Evolutionary conservation across 2,113 vertebrate species (phyloP), one percentile per base, ranked within the genome.

Genomic region (Protomyctophum bolini): DNA sequence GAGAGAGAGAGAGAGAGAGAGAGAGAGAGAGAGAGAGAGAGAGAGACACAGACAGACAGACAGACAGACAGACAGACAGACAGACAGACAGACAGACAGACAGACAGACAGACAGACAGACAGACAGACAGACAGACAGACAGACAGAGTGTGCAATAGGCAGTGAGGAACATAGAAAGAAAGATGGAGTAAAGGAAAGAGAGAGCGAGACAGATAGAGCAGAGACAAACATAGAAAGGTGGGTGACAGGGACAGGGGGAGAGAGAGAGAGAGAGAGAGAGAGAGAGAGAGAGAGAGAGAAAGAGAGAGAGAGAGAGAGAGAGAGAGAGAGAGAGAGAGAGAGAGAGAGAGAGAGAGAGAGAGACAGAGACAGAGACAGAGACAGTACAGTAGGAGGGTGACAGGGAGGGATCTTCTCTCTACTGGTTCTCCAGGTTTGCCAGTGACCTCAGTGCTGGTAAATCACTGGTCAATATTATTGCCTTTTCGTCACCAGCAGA

Each of bases 21-120:
- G 45, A 64, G 14, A 62, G 71, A 21, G 12, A 33, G 7, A 75
- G 11, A 52, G 8, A 55, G 3, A 58, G 29, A 9, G 49, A 48
- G 29, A 76, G 28, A 62, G 50, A 50, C n/a, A 58, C 3, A 48
- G 33, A 14, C 14, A 7, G 21, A n/a, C 5, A 7, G 10, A n/a
- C 21, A 58, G 7, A 21, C 21, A 33, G 57, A 21, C 11, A 9
- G 47, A 45, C 4, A 7, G n/a, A 28, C n/a, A 55, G 28, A 7
- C 29, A n/a, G 11, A 11, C 4, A 6, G 10, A n/a, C 51, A 55
- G 58, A 41, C n/a, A 9, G n/a, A 6, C 29, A 10, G 47, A 58
- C 41, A 72, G 58, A 11, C 56, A 73, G 58, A 63, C 12, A 73
- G 45, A 64, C 12, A 62, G 71, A 21, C 11, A 33, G 7, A 75